Evolutionary conservation across 2,888 invertebrate genomes (phyloP).

Genomic region (Eumerus sabulonum): DNA sequence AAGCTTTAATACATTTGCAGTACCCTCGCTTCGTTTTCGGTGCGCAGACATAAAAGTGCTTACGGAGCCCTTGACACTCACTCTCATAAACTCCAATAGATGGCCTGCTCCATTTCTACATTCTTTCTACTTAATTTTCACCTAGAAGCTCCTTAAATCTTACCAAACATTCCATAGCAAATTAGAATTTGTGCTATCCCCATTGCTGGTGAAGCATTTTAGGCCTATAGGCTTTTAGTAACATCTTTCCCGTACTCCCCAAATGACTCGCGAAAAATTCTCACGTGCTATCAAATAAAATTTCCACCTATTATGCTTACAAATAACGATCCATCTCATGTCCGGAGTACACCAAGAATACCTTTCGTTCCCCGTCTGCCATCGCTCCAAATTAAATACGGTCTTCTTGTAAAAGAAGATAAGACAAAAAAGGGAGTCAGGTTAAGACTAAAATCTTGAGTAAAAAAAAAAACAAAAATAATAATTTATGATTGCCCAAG

Average conservation of each 20-base stretch:
- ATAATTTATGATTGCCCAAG: slow-evolving; percentile 67
- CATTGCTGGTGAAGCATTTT: slow-evolving; percentile 15
- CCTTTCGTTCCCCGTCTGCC: not conserved
- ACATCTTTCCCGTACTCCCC: slow-evolving; percentile 12
- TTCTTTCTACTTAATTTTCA: slow-evolving; percentile 32
- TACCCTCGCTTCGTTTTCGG: too few species aligned
- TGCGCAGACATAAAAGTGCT: too few species aligned
- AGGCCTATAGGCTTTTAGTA: not conserved
- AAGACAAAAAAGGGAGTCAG: slow-evolving; percentile 10
- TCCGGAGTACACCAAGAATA: slow-evolving; percentile 66
- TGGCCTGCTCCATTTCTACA: too few species aligned
- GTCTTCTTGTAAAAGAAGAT: slow-evolving; percentile 8
- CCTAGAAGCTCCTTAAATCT: slow-evolving; percentile 44
- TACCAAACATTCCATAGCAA: slow-evolving; percentile 52
- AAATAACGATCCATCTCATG: slow-evolving; percentile 78
- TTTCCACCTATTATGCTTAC: slow-evolving; percentile 74
- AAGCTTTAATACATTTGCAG: too few species aligned
- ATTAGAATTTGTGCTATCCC: slow-evolving; percentile 58
- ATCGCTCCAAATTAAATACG: slow-evolving; percentile 44
- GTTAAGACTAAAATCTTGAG: slow-evolving; percentile 4
- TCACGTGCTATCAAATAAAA: slow-evolving; percentile 66
- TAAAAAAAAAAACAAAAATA: slow-evolving; percentile 54
- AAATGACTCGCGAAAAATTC: slow-evolving; percentile 63
- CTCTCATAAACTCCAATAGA: too few species aligned
- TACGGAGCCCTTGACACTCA: too few species aligned